Percentiles rank a stretch among this genome's conserved stretches.
These are phyloP conservation scores for Tachystola acroxantha DNA, from an alignment of 2,888 invertebrate species.

Conservation along the genomic window DNA sequence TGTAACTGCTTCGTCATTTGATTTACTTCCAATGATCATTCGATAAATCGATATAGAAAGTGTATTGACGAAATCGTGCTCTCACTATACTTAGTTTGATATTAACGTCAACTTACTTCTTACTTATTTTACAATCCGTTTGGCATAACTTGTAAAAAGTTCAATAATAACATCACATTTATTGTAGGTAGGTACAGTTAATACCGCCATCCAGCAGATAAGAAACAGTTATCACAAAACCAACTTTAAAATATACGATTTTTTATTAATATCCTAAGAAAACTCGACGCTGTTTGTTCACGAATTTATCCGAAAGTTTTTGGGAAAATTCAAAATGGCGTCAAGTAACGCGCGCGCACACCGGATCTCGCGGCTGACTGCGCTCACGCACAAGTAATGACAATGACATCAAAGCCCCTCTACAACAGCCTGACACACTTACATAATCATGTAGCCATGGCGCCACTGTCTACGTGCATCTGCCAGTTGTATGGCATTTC, in stretches of 20 bases:
- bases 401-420: constrained; percentile 52
- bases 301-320: too few species aligned
- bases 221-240: too few species aligned
- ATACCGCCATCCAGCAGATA: too few species aligned
- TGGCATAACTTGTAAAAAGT: too few species aligned
- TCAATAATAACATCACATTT: too few species aligned
- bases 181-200: too few species aligned
- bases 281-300: too few species aligned
- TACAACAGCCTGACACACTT: constrained; percentile 17
- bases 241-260: too few species aligned
- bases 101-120: not conserved
- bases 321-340: constrained; percentile 33
- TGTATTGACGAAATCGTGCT: constrained; percentile 38
- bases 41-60: constrained; percentile 57
- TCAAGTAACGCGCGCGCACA: constrained; percentile 35
- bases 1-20: constrained; percentile 39
- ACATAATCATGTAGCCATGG: not conserved
- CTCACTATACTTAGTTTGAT: constrained; percentile 13
- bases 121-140: too few species aligned
- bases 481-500: not conserved
- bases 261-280: too few species aligned
- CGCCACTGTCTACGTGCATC: not conserved
- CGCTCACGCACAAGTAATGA: constrained; percentile 46
- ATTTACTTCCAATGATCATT: constrained; percentile 35
- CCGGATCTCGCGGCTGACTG: constrained; percentile 61